A percentile compares a stretch with the other conserved stretches of the same genome.
Conservation (phyloP, 2,888 invertebrate genomes). For the Drosophila silvestris region DNA sequence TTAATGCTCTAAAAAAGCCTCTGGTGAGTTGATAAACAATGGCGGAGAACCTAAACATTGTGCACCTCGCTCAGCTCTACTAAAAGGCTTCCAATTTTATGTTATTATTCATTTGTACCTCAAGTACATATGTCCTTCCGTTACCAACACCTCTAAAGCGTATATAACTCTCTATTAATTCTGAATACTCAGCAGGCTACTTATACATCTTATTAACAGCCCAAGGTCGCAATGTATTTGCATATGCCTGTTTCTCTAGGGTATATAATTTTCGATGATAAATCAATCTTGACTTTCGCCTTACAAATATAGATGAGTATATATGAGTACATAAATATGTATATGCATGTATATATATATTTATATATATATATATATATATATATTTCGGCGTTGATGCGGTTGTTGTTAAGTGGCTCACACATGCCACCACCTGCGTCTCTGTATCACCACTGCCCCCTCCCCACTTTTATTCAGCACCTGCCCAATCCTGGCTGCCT, state of each 20-base stretch:
- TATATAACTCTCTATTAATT: background rate
- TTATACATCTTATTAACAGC: background rate
- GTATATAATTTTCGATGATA: slow-evolving; percentile 21
- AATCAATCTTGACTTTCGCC: slow-evolving; percentile 39
- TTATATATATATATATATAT: background rate
- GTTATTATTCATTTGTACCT: background rate
- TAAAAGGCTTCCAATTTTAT: background rate
- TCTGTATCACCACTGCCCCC: slow-evolving; percentile 1
- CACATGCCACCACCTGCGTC: slow-evolving; percentile 37
- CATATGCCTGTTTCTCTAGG: slow-evolving; percentile 10
- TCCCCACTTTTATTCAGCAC: background rate
- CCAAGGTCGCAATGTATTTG: background rate
- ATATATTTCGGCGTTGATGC: slow-evolving; percentile 45
- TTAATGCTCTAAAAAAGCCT: background rate
- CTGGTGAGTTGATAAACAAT: background rate
- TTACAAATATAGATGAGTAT: background rate
- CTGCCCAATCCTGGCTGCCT: background rate
- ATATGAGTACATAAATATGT: background rate
- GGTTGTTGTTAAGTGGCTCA: slow-evolving; percentile 59
- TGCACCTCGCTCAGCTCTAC: background rate
- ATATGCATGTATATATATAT: background rate
- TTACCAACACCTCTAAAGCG: background rate
- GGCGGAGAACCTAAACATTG: background rate
- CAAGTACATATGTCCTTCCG: background rate
- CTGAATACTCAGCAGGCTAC: background rate